phyloP scores from a whole-genome alignment of 53 echinoderm and acorn worm species.

The Hippasteria phrygiana region DNA sequence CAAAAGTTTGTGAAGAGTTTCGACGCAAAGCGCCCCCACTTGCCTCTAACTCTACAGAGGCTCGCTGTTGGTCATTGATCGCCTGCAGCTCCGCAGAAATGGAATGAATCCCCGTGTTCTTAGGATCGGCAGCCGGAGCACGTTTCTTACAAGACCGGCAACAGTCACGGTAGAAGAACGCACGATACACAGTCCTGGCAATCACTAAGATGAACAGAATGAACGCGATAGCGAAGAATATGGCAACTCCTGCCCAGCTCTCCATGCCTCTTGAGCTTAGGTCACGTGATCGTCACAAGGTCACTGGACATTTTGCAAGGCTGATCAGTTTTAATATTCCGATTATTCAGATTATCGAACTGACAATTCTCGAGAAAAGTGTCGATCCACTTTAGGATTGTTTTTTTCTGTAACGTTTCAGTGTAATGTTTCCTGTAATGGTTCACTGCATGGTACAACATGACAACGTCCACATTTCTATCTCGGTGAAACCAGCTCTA shows the following conservation, averaged over 20 bases:
- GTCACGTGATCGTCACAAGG: too few relatives aligned
- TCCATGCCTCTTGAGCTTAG: not conserved
- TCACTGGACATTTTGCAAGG: not conserved
- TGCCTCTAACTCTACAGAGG: not conserved
- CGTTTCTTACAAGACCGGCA: conserved; percentile 1
- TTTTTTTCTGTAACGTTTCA: too few relatives aligned
- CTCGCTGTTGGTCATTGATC: not conserved
- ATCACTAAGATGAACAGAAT: conserved; percentile 14
- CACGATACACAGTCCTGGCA: conserved; percentile 21
- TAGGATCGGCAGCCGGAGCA: not conserved
- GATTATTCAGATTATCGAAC: too few relatives aligned
- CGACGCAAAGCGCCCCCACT: not conserved
- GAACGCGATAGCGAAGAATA: not conserved
- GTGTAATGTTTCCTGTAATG: too few relatives aligned
- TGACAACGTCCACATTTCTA: too few relatives aligned
- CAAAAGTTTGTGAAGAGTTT: not conserved
- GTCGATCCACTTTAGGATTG: too few relatives aligned
- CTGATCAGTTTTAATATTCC: not conserved
- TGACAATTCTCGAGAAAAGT: too few relatives aligned
- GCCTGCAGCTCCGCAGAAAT: not conserved
- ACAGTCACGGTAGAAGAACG: not conserved
- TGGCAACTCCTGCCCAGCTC: not conserved
- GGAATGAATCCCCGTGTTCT: not conserved
- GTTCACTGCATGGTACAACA: too few relatives aligned
- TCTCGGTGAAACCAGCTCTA: too few relatives aligned